Evolutionary conservation across 2,113 vertebrate genomes (phyloP).

Genomic region (Seriola aureovittata): DNA sequence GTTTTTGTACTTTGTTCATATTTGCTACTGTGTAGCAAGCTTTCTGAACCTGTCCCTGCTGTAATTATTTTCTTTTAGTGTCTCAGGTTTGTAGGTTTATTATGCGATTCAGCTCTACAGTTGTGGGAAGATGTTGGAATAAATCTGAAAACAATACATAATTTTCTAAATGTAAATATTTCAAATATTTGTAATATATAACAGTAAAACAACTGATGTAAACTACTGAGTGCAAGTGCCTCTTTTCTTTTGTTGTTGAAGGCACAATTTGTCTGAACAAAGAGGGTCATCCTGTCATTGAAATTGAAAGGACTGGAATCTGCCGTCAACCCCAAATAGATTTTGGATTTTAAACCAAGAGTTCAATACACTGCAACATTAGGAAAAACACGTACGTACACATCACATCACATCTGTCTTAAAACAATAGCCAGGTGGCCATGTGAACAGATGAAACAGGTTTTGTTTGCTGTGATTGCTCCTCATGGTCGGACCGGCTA

Average conservation of each 20-base stretch:
- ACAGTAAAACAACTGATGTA: slow-evolving; percentile 84
- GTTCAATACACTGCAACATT: slow-evolving; percentile 1
- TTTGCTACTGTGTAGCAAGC: slow-evolving; percentile 98
- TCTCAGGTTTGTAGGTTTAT: slow-evolving; percentile 89
- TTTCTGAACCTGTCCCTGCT: slow-evolving; percentile 85
- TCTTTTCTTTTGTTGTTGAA: slow-evolving; percentile 45
- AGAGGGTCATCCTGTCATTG: neutral
- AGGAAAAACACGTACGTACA: neutral
- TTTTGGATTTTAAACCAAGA: neutral
- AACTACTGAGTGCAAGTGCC: slow-evolving; percentile 74
- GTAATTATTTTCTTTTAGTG: slow-evolving; percentile 82
- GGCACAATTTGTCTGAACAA: neutral
- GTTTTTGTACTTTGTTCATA: slow-evolving; percentile 73
- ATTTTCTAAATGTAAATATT: slow-evolving; percentile 96
- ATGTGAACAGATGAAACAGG: neutral
- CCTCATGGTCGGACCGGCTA: neutral
- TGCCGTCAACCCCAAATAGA: neutral
- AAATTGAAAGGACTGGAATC: slow-evolving; percentile 14
- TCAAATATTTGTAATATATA: slow-evolving; percentile 92
- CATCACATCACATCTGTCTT: neutral
- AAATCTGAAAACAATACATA: slow-evolving; percentile 84
- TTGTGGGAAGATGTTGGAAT: slow-evolving; percentile 87
- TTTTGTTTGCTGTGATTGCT: neutral
- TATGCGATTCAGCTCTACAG: slow-evolving; percentile 87
- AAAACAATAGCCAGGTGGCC: neutral